Evolutionary conservation across 1,140 invertebrate species (phyloP).

Genomic region (Leptinotarsa lineolata): DNA sequence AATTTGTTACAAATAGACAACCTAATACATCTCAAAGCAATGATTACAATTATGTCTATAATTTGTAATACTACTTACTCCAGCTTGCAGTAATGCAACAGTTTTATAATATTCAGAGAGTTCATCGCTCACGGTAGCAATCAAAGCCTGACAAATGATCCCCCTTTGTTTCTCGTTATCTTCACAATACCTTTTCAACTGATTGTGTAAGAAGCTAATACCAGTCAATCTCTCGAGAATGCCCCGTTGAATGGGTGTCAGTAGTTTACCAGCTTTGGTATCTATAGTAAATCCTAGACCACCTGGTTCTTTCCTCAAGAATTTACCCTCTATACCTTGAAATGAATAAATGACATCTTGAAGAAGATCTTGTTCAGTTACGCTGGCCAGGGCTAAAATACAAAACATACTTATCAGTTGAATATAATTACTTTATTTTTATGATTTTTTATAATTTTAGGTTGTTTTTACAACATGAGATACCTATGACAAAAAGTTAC

Average conservation of each 20-base stretch:
- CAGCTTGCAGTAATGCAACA: slow-evolving; percentile 83
- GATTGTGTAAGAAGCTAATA: slow-evolving; percentile 84
- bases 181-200: slow-evolving; percentile 72
- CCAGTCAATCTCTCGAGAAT: slow-evolving; percentile 76
- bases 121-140: slow-evolving; percentile 82
- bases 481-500: too few relatives aligned
- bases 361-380: slow-evolving; percentile 61
- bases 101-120: slow-evolving; percentile 86
- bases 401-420: too few relatives aligned
- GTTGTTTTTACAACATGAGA: too few relatives aligned
- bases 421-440: too few relatives aligned
- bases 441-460: too few relatives aligned
- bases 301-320: slow-evolving; percentile 69
- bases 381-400: slow-evolving; percentile 35
- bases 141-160: slow-evolving; percentile 75
- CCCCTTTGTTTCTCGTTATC: slow-evolving; percentile 66
- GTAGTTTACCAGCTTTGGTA: slow-evolving; percentile 57
- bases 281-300: slow-evolving; percentile 72
- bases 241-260: slow-evolving; percentile 57
- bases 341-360: slow-evolving; percentile 81
- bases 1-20: too few relatives aligned
- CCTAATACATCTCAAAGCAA: not conserved
- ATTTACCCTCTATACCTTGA: slow-evolving; percentile 80
- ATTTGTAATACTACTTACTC: slow-evolving; percentile 60
- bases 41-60: not conserved